Conservation (phyloP, 2,797 vertebrate species). For the Tauraco hartlaubi region DNA sequence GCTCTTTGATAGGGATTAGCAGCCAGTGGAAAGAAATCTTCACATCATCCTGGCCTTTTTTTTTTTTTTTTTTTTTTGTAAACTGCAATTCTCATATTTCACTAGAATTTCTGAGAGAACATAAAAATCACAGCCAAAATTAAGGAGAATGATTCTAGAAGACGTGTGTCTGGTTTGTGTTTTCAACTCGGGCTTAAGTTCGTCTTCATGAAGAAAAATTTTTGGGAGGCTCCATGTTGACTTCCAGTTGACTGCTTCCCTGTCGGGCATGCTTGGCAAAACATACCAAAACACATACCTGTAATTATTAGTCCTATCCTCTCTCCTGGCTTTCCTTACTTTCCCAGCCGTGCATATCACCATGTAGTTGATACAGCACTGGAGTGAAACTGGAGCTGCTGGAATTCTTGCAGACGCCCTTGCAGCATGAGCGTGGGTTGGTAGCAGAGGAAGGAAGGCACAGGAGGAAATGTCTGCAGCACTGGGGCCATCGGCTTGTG, state of each 20-base stretch:
- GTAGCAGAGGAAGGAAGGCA: neutral
- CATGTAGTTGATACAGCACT: fast-evolving
- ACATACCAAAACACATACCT: neutral
- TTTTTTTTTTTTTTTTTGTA: neutral
- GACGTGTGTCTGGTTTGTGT: neutral
- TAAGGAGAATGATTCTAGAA: neutral
- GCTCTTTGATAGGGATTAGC: neutral
- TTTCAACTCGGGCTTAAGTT: neutral
- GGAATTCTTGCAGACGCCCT: neutral
- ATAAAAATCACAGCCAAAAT: neutral
- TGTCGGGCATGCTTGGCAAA: neutral
- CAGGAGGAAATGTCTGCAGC: fast-evolving
- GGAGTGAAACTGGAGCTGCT: neutral
- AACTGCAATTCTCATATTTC: neutral
- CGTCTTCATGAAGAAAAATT: neutral
- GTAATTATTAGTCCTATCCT: neutral
- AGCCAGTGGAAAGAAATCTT: neutral
- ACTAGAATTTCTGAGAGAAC: neutral
- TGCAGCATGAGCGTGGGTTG: fast-evolving
- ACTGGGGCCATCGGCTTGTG: fast-evolving
- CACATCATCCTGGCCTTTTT: neutral
- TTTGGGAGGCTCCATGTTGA: neutral
- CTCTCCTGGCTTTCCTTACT: neutral
- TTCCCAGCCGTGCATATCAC: fast-evolving
- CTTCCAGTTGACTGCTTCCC: neutral